Evolutionary conservation across 2,797 vertebrate genomes (phyloP).

Genomic region (Knipowitschia caucasica): DNA sequence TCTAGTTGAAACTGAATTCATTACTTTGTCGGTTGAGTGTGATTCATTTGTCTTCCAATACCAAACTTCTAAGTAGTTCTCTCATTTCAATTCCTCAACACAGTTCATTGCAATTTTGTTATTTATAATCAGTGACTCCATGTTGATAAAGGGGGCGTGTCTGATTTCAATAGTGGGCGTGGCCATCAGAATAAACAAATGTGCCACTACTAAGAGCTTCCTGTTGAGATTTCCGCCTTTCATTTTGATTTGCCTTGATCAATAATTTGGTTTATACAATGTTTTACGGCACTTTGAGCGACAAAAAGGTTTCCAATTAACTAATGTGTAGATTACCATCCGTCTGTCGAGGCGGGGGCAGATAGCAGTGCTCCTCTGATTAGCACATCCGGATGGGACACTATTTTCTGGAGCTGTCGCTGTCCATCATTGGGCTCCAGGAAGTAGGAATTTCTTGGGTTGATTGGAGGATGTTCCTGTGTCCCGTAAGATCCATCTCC

Average conservation of each 20-base stretch:
- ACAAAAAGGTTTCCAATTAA: conserved; percentile 84
- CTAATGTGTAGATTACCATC: conserved; percentile 83
- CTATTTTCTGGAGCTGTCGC: conserved; percentile 13
- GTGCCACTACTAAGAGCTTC: conserved; percentile 60
- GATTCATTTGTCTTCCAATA: background rate
- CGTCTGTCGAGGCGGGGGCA: conserved; percentile 60
- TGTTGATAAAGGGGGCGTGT: background rate
- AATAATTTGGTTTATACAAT: conserved; percentile 72
- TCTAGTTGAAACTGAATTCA: too few species aligned
- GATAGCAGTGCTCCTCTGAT: conserved; percentile 68
- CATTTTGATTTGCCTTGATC: conserved; percentile 76
- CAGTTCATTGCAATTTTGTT: background rate
- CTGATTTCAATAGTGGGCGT: conserved; percentile 17
- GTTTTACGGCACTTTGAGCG: conserved; percentile 67
- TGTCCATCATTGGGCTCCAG: conserved; percentile 32
- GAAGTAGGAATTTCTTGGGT: conserved; percentile 19
- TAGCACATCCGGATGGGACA: conserved; percentile 51
- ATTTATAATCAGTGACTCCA: conserved; percentile 5
- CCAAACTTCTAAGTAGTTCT: background rate
- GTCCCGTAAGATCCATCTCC: conserved; percentile 21
- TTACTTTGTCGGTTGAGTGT: background rate
- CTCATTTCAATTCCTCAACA: conserved; percentile 22
- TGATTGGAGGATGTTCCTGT: conserved; percentile 18
- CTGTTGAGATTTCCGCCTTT: conserved; percentile 67
- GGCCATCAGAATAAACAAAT: conserved; percentile 54